A percentile compares a stretch with the other conserved stretches of the same genome.
phyloP scores from a whole-genome alignment of 2,888 invertebrate species.

The Drosophila austrosaltans region DNA sequence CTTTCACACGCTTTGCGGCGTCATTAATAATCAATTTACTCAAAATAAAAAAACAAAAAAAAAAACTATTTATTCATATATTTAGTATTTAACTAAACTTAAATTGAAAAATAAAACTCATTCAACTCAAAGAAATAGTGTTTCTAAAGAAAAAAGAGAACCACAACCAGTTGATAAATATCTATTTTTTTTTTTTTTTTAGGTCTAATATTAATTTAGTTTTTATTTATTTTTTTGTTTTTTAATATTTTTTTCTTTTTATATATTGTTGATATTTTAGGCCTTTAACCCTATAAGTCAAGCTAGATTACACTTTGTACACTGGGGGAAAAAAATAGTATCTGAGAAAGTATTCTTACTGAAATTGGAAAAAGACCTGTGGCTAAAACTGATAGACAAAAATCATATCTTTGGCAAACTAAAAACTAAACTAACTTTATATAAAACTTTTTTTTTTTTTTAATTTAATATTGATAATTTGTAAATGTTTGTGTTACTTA shows the following conservation, averaged over 20 bases:
- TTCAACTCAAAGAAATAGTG: conserved; percentile 32
- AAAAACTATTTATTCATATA: conserved; percentile 15
- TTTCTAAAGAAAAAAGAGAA: conserved; percentile 72
- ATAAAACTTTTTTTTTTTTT: conserved; percentile 26
- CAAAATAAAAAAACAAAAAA: conserved; percentile 36
- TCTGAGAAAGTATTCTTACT: background rate
- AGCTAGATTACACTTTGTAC: conserved; percentile 72
- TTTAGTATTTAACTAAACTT: conserved; percentile 29
- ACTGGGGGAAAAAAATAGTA: conserved; percentile 22
- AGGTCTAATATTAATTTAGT: conserved; percentile 32
- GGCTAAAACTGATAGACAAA: conserved; percentile 3
- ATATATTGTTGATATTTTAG: conserved; percentile 23
- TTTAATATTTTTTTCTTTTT: conserved; percentile 24
- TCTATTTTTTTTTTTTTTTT: conserved; percentile 1
- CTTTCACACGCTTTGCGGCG: conserved; percentile 24
- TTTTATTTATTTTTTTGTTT: conserved; percentile 48
- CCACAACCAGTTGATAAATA: conserved; percentile 82
- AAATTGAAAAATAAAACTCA: conserved; percentile 31
- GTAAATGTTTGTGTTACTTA: conserved; percentile 85
- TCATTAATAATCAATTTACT: conserved; percentile 26
- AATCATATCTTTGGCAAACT: conserved; percentile 26
- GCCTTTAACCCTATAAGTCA: conserved; percentile 66
- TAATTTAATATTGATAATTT: conserved; percentile 21
- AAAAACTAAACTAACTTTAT: conserved; percentile 52
- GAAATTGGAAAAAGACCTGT: background rate